Evolutionary conservation across 1,140 invertebrate species (phyloP).

Genomic region (Aleiodes sp.): DNA sequence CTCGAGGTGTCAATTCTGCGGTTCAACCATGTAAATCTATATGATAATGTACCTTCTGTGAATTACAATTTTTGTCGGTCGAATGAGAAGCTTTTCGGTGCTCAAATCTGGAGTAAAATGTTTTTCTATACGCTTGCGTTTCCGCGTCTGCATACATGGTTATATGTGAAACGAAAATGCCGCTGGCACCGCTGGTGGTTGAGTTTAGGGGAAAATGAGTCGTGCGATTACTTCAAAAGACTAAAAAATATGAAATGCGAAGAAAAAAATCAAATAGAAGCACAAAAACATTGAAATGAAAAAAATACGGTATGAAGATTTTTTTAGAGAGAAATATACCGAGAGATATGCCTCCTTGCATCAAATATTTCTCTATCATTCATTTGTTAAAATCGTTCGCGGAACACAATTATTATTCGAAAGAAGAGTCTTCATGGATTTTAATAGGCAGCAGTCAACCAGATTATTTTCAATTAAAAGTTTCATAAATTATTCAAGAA

Average conservation of each 20-base stretch:
- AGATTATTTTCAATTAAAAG: too few relatives aligned
- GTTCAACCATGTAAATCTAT: not conserved
- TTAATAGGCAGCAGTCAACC: too few relatives aligned
- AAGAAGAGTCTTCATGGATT: too few relatives aligned
- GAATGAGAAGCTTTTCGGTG: not conserved
- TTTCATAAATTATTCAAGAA: too few relatives aligned
- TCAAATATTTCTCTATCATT: too few relatives aligned
- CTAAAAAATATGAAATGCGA: not conserved
- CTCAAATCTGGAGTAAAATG: not conserved
- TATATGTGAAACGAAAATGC: not conserved
- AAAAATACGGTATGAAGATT: too few relatives aligned
- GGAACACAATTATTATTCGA: too few relatives aligned
- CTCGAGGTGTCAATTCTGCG: not conserved
- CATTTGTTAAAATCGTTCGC: too few relatives aligned
- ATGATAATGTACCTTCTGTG: not conserved
- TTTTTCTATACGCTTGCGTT: not conserved
- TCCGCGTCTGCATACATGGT: not conserved
- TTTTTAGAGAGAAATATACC: too few relatives aligned
- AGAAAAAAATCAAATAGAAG: not conserved
- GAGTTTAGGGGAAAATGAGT: not conserved
- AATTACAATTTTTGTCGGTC: not conserved
- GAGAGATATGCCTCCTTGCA: too few relatives aligned
- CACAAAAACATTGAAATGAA: too few relatives aligned
- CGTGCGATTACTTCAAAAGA: conserved; percentile 16
- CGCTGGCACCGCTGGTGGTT: not conserved